Evolutionary conservation across 2,888 invertebrate species (phyloP).

Genomic region (Drosophila neonasuta): DNA sequence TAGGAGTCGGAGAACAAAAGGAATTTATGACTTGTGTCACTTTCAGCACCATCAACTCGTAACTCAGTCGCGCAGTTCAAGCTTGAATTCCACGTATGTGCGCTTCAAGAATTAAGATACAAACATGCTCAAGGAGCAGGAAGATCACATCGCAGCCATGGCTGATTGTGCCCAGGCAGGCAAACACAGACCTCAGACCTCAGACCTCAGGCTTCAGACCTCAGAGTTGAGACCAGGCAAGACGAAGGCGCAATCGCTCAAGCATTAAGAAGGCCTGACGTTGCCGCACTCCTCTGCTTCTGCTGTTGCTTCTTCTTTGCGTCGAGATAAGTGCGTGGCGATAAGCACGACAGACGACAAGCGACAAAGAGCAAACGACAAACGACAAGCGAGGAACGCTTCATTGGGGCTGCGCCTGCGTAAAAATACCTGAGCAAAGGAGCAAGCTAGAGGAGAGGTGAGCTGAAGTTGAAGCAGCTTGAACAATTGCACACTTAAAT

Average conservation of each 20-base stretch:
- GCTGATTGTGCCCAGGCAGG: conserved; percentile 50
- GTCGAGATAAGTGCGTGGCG: conserved; percentile 74
- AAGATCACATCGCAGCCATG: conserved; percentile 64
- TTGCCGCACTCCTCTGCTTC: conserved; percentile 16
- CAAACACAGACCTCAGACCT: conserved; percentile 27
- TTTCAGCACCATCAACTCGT: conserved; percentile 78
- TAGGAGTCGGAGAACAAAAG: conserved; percentile 52
- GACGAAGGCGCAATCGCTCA: conserved; percentile 60
- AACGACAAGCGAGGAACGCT: conserved; percentile 56
- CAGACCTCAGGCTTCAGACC: neutral
- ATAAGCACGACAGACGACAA: conserved; percentile 71
- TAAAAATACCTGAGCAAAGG: conserved; percentile 35
- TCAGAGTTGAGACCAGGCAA: conserved; percentile 39
- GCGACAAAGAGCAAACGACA: conserved; percentile 56
- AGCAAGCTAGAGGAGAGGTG: conserved; percentile 17
- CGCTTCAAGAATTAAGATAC: conserved; percentile 77
- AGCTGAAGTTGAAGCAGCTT: conserved; percentile 40
- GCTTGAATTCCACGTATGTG: conserved; percentile 71
- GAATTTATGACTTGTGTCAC: conserved; percentile 80
- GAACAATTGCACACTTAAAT: conserved; percentile 73
- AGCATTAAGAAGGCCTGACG: conserved; percentile 46
- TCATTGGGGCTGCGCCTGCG: conserved; percentile 67
- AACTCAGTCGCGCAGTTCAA: conserved; percentile 67
- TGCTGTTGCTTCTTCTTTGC: conserved; percentile 14
- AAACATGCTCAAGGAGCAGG: conserved; percentile 72